Base-by-base conservation (phyloP, 1,140 invertebrate genomes). In the Brachionus paranguensis region DNA sequence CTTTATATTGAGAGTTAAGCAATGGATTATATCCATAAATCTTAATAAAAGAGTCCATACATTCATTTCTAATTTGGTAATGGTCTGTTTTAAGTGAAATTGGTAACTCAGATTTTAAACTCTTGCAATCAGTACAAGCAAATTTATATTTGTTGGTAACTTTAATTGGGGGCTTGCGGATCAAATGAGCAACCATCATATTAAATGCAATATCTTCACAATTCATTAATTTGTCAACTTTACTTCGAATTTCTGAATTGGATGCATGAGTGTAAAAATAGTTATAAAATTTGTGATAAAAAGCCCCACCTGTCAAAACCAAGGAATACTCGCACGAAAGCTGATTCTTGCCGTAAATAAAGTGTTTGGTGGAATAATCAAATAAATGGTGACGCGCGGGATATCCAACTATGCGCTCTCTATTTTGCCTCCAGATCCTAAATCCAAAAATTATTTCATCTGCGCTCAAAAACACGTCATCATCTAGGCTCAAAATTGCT, bases 121-220 rank as follows among this genome's bases (percentile, higher is more conserved):
- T 37, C 33, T 37, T 37, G 6, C 33, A 37, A 37, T 37, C 33
- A 37, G 6, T 37, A 89, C 97, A 99, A 27, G 96, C 92, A 88
- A 98, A 98, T 0, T 95, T 97, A 20, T 6, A 3, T 76, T 33
- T 20, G 2, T 14, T 17, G 41, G 70, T 84, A 84, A 96, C 95
- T 92, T 99, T 99, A 4, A 99, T 94, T 0, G 97, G 97, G n/a
- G 97, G 96, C 90, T 97, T 95, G 85, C 96, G 91, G 0, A 96
- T 98, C 65, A 99, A 91, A 89, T 99, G 97, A 12, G 33, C 33
- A 37, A 99, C 95, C 0, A 99, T 92, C 90, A 99, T 99, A 89
- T 99, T 99, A 96, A 99, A 99, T 11, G 97, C 97, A 86, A 99
- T 97, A 90, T 99, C 97, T 90, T 99, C 97, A 90, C 97, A 99